Percentiles rank a stretch among this genome's conserved stretches.
Evolutionary conservation across 2,888 invertebrate genomes (phyloP).

Genomic region (Malacosoma neustria): DNA sequence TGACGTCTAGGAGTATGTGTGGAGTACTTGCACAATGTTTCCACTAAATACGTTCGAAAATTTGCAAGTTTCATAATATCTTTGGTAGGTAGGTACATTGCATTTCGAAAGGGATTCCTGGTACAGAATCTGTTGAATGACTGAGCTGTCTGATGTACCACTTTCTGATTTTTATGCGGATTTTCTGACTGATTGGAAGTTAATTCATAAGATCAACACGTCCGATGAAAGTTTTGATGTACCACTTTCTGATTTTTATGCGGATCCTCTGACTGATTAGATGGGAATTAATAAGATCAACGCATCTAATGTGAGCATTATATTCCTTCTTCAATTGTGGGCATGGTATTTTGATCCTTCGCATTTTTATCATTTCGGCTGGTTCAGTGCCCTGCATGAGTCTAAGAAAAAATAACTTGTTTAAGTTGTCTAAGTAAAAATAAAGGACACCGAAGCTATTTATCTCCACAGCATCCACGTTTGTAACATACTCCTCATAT

Average conservation of each 20-base stretch:
- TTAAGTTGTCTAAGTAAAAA: background rate
- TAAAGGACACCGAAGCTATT: background rate
- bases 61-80: constrained; percentile 13
- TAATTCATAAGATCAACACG: constrained; percentile 10
- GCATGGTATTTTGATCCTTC: constrained; percentile 1
- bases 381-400: too few relatives aligned
- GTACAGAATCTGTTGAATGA: constrained; percentile 11
- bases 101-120: constrained; percentile 12
- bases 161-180: constrained; percentile 13
- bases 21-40: constrained; percentile 7
- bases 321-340: constrained; percentile 12
- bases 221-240: constrained; percentile 12
- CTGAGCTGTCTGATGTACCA: constrained; percentile 13
- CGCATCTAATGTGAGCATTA: too few relatives aligned
- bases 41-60: constrained; percentile 13
- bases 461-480: background rate
- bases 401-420: too few relatives aligned
- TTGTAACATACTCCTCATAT: background rate
- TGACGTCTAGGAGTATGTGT: constrained; percentile 7
- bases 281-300: constrained; percentile 10
- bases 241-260: constrained; percentile 14
- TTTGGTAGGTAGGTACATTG: constrained; percentile 4
- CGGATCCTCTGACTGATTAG: constrained; percentile 11
- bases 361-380: background rate
- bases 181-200: constrained; percentile 10